phyloP scores from a whole-genome alignment of 2,888 invertebrate species.

The Stenoptilia bipunctidactyla region DNA sequence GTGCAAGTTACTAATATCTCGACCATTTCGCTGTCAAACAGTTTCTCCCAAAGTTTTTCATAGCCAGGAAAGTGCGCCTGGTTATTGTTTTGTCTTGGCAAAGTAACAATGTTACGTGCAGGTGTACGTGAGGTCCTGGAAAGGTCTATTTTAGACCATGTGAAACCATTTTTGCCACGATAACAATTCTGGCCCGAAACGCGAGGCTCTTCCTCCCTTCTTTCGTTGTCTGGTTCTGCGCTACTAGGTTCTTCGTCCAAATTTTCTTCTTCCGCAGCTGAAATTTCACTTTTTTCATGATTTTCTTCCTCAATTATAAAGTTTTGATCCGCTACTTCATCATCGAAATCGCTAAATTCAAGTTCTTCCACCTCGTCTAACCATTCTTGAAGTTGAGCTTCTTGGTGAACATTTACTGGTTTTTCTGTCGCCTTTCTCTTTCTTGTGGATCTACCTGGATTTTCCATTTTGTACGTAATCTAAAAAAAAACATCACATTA shows the following conservation, averaged over 20 bases:
- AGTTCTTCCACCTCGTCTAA: neutral
- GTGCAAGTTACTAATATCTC: neutral
- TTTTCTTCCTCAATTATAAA: neutral
- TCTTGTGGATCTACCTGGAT: neutral
- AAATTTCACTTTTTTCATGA: neutral
- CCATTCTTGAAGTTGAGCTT: too few relatives aligned
- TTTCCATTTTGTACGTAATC: neutral
- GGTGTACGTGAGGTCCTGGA: neutral
- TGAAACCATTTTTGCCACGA: neutral
- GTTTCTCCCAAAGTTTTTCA: neutral
- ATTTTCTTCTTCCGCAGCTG: neutral
- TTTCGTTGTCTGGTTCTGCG: neutral
- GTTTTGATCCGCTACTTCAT: conserved; percentile 6
- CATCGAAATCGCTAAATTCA: conserved; percentile 5
- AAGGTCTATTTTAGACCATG: neutral
- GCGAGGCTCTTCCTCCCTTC: neutral
- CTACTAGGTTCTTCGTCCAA: neutral
- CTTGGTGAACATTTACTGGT: too few relatives aligned
- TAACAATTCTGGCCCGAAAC: neutral
- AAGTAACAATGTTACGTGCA: neutral
- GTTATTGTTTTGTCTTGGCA: neutral
- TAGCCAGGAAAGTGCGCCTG: neutral
- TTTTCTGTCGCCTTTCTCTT: neutral
- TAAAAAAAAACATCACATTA: neutral
- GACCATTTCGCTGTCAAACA: neutral